These are phyloP conservation scores for Stomatorhinus walkeri DNA, from an alignment of 2,797 vertebrate species.

Conservation along the genomic window DNA sequence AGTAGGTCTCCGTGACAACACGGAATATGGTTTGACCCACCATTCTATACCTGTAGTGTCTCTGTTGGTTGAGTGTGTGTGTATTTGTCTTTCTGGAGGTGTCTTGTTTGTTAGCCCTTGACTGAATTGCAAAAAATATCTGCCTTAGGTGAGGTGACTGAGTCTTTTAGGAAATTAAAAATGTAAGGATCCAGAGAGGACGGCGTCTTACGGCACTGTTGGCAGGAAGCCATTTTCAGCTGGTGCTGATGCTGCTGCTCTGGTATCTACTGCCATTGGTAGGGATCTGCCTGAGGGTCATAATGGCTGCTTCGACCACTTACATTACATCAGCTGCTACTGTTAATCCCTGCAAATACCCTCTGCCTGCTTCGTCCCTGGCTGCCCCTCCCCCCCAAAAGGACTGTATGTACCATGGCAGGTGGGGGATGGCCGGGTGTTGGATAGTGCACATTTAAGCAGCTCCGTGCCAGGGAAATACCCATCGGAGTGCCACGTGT, in stretches of 20 bases:
- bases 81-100: neutral
- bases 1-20: neutral
- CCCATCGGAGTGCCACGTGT: neutral
- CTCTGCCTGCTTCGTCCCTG: constrained; percentile 24
- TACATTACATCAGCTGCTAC: constrained; percentile 16
- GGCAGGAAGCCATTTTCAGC: constrained; percentile 29
- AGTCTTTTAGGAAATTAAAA: neutral
- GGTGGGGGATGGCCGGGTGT: neutral
- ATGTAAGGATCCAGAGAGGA: neutral
- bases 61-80: neutral
- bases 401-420: neutral
- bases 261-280: constrained; percentile 58
- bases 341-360: constrained; percentile 42
- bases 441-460: neutral
- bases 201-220: neutral
- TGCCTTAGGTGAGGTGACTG: neutral
- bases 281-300: constrained; percentile 52
- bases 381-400: constrained; percentile 26
- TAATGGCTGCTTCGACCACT: constrained; percentile 47
- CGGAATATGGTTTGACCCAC: neutral
- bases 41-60: neutral
- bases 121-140: neutral
- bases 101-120: neutral
- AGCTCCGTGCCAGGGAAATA: neutral
- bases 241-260: constrained; percentile 51